A percentile compares a stretch with the other conserved stretches of the same genome.
Evolutionary conservation across 2,797 vertebrate genomes (phyloP).

Genomic region (Lepidocolaptes lacrymiger): DNA sequence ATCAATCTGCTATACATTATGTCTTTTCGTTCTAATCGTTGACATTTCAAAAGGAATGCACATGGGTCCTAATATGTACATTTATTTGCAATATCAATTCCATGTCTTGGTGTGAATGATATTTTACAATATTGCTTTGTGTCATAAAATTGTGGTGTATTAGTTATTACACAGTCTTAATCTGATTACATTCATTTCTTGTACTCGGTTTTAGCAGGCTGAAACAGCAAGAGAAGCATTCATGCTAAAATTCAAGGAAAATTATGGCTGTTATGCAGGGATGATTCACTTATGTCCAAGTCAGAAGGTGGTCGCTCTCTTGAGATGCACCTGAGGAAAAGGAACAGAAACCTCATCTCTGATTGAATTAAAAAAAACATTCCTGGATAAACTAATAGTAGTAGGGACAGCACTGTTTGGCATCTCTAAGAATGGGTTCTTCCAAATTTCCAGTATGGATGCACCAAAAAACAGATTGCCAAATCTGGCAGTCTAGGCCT

Average conservation of each 20-base stretch:
- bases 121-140: constrained; percentile 29
- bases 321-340: background rate
- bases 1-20: constrained; percentile 13
- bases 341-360: background rate
- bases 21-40: constrained; percentile 38
- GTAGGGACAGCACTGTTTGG: background rate
- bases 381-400: background rate
- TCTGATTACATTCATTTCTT: constrained; percentile 28
- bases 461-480: background rate
- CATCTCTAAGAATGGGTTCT: background rate
- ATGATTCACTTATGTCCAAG: background rate
- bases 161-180: constrained; percentile 37
- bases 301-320: background rate
- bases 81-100: constrained; percentile 28
- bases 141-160: background rate
- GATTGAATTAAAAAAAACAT: background rate
- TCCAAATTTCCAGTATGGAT: background rate
- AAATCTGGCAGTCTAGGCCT: background rate
- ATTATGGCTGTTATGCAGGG: background rate
- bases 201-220: background rate
- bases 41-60: constrained; percentile 6
- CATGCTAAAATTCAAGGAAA: background rate
- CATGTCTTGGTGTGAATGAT: constrained; percentile 14
- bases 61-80: background rate
- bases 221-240: background rate